phyloP scores from a whole-genome alignment of 2,113 vertebrate genomes.

The Chaetorhynchus papuensis region DNA sequence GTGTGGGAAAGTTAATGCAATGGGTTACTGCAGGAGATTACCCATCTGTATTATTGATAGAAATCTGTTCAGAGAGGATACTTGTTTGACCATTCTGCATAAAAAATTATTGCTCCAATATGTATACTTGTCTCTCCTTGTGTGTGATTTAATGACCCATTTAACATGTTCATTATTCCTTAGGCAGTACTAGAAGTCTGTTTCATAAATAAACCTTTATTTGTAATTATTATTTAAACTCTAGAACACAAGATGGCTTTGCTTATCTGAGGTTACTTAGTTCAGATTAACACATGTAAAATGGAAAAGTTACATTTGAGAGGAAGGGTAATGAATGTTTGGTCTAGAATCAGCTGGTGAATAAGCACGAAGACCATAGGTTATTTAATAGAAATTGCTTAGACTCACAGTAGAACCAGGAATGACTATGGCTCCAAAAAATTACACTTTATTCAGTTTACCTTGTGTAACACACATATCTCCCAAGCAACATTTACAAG shows the following conservation, averaged over 20 bases:
- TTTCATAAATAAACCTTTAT: not conserved
- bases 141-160: conserved; percentile 34
- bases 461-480: not conserved
- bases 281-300: not conserved
- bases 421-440: not conserved
- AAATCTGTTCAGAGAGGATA: not conserved
- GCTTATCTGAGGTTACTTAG: not conserved
- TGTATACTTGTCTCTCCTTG: not conserved
- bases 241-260: not conserved
- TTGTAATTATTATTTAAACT: conserved; percentile 22
- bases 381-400: not conserved
- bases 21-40: not conserved
- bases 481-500: not conserved
- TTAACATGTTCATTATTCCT: conserved; percentile 31
- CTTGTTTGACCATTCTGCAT: not conserved
- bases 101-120: conserved; percentile 25
- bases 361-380: not conserved
- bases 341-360: not conserved
- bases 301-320: not conserved
- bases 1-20: not conserved
- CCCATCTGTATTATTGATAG: not conserved
- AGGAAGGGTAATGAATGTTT: not conserved
- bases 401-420: not conserved
- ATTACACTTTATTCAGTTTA: not conserved
- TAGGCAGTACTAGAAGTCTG: conserved; percentile 29